Conservation (phyloP, 2,797 vertebrate genomes). For the Tarsius wallacei region DNA sequence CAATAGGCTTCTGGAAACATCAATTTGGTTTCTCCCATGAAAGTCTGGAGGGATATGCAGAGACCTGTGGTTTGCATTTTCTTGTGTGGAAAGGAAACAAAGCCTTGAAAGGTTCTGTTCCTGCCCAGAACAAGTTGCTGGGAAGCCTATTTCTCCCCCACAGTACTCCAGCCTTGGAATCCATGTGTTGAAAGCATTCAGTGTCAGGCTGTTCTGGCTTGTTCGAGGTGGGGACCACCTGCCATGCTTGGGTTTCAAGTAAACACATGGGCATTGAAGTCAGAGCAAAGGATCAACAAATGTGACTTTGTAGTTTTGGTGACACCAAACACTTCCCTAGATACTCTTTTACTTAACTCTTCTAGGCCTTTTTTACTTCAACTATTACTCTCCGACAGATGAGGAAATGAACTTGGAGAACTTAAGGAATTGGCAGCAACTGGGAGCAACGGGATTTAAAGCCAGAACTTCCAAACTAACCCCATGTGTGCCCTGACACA, state of each 20-base stretch:
- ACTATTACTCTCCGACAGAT: not conserved
- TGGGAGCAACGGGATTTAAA: not conserved
- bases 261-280: not conserved
- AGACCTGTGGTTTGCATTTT: not conserved
- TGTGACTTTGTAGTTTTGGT: not conserved
- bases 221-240: not conserved
- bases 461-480: not conserved
- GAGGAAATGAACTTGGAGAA: not conserved
- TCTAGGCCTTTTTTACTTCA: not conserved
- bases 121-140: not conserved
- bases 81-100: not conserved
- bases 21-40: not conserved
- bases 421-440: not conserved
- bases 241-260: not conserved
- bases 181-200: not conserved
- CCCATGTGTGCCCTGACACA: accelerated
- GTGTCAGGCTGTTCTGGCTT: constrained; percentile 5
- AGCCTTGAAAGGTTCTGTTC: not conserved
- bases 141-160: not conserved
- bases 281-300: not conserved
- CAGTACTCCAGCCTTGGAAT: too few relatives aligned
- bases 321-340: not conserved
- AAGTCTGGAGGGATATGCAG: not conserved
- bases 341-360: not conserved
- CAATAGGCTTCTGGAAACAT: not conserved